Evolutionary conservation across 2,113 vertebrate genomes (phyloP).

Genomic region (Tragelaphus strepsiceros): DNA sequence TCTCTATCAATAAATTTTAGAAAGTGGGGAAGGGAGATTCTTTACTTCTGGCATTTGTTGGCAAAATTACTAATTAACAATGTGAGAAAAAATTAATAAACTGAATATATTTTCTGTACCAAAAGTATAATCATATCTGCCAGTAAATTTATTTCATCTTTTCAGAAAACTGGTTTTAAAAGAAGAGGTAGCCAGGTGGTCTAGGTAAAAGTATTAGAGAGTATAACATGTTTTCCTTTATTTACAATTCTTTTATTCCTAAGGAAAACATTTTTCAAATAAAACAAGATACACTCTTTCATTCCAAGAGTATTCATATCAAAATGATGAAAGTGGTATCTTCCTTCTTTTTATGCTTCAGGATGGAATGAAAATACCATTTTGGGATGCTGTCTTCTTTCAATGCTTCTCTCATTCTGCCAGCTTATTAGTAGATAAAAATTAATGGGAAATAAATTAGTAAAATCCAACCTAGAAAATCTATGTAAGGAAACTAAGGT

Average conservation of each 20-base stretch:
- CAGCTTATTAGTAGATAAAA: slow-evolving; percentile 18
- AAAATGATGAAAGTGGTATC: slow-evolving; percentile 9
- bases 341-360: background rate
- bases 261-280: slow-evolving; percentile 49
- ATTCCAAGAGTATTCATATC: slow-evolving; percentile 15
- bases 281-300: slow-evolving; percentile 15
- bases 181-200: background rate
- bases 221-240: slow-evolving; percentile 13
- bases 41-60: background rate
- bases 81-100: background rate
- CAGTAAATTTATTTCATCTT: background rate
- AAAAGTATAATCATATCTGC: background rate
- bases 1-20: background rate
- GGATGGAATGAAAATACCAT: background rate
- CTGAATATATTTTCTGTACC: background rate
- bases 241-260: slow-evolving; percentile 17
- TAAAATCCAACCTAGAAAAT: background rate
- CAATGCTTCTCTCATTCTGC: background rate
- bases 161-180: slow-evolving; percentile 7
- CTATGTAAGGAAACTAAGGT: background rate
- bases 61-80: background rate
- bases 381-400: background rate
- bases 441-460: slow-evolving; percentile 23
- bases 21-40: background rate
- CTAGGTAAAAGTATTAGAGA: background rate